A percentile compares a stretch with the other conserved stretches of the same genome.
Evolutionary conservation across 2,888 invertebrate genomes (phyloP).

Genomic region (Folsomia manolachei): DNA sequence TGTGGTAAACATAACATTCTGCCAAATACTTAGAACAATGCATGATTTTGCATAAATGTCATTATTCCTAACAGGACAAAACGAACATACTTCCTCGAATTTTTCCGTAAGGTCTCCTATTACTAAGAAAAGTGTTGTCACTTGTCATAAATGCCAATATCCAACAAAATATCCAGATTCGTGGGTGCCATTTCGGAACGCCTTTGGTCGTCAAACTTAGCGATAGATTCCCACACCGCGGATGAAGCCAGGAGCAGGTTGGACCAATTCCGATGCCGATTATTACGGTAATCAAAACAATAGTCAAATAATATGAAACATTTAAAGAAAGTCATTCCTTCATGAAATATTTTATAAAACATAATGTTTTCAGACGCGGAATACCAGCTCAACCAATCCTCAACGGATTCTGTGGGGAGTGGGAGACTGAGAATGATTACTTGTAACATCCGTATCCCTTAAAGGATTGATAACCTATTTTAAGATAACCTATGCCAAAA

Average conservation of each 20-base stretch:
- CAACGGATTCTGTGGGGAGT: slow-evolving; percentile 37
- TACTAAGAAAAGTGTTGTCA: background rate
- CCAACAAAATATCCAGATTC: too few relatives aligned
- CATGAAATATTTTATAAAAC: background rate
- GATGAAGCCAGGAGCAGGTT: slow-evolving; percentile 61
- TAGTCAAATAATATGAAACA: background rate
- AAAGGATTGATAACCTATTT: background rate
- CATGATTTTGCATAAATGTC: background rate
- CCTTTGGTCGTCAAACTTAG: slow-evolving; percentile 65
- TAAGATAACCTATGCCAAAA: too few relatives aligned
- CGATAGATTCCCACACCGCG: slow-evolving; percentile 53
- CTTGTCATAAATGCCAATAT: background rate
- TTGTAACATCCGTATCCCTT: too few relatives aligned
- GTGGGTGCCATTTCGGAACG: slow-evolving; percentile 82
- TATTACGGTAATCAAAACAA: slow-evolving; percentile 56
- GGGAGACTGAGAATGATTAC: too few relatives aligned
- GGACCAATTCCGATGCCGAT: slow-evolving; percentile 70
- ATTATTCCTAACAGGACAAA: slow-evolving; percentile 49
- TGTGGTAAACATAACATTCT: slow-evolving; percentile 64
- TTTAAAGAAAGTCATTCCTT: background rate
- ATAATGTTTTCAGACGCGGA: slow-evolving; percentile 59
- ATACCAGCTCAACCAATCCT: slow-evolving; percentile 63
- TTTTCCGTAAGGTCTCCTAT: slow-evolving; percentile 63
- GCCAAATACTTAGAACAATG: background rate
- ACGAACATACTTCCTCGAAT: slow-evolving; percentile 63